phyloP scores from a whole-genome alignment of 1,140 invertebrate genomes.

The Bombus superbus region DNA sequence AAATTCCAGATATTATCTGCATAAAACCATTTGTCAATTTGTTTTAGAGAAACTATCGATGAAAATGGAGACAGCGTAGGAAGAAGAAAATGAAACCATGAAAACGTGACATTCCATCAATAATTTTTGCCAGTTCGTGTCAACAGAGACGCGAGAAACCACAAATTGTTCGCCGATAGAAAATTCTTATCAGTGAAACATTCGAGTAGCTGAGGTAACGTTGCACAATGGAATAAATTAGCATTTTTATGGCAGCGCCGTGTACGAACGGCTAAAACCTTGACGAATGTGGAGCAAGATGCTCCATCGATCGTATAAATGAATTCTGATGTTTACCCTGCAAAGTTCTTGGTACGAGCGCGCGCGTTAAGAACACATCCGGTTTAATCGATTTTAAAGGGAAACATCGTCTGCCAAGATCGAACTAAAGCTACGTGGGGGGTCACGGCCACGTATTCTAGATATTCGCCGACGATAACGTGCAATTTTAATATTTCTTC shows the following conservation, averaged over 20 bases:
- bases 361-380: conserved; percentile 44
- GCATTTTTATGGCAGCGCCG: conserved; percentile 7
- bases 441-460: background rate
- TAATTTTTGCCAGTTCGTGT: conserved; percentile 10
- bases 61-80: background rate
- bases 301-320: conserved; percentile 31
- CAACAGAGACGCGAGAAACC: background rate
- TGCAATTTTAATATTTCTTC: background rate
- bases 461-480: background rate
- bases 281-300: conserved; percentile 39
- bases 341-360: background rate
- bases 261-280: background rate
- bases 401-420: conserved; percentile 6
- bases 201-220: background rate
- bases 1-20: conserved; percentile 27
- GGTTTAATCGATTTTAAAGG: conserved; percentile 34
- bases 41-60: background rate
- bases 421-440: background rate
- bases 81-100: background rate
- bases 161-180: background rate
- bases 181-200: background rate
- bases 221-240: background rate
- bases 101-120: background rate
- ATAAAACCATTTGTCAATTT: conserved; percentile 19
- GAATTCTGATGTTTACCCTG: conserved; percentile 44